phyloP scores from a whole-genome alignment of 1,140 invertebrate species.

The Euwallacea fornicatus region DNA sequence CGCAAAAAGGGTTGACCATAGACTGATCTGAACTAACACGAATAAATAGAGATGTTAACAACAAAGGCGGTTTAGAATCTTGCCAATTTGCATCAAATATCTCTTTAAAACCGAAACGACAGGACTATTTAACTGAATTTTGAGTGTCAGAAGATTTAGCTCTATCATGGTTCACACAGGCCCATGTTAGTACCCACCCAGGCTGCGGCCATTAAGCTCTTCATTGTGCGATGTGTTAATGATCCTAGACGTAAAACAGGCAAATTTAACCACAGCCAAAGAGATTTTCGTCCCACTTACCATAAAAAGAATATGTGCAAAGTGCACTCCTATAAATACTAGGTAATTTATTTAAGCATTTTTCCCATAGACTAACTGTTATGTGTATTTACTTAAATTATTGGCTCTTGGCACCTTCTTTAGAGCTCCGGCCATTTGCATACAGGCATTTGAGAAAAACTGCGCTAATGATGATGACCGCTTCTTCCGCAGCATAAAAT shows the following conservation, averaged over 20 bases:
- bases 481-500: conserved; percentile 18
- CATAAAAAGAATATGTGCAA: conserved; percentile 20
- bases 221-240: conserved; percentile 9
- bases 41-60: too few relatives aligned
- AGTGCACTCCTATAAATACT: conserved; percentile 26
- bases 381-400: conserved; percentile 24
- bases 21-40: too few relatives aligned
- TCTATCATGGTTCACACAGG: too few relatives aligned
- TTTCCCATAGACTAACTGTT: conserved; percentile 21
- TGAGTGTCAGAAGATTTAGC: too few relatives aligned
- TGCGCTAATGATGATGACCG: conserved; percentile 25
- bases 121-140: too few relatives aligned
- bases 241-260: conserved; percentile 15
- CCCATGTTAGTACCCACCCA: neutral
- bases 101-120: too few relatives aligned
- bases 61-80: too few relatives aligned
- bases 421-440: conserved; percentile 22
- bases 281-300: conserved; percentile 22
- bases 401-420: conserved; percentile 24
- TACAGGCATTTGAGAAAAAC: conserved; percentile 14
- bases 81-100: too few relatives aligned
- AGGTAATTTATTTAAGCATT: conserved; percentile 25
- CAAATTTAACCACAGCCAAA: conserved; percentile 12
- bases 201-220: conserved; percentile 10
- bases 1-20: too few relatives aligned